Evolutionary conservation across 1,140 invertebrate genomes (phyloP).

Genomic region (Euwallacea similis): DNA sequence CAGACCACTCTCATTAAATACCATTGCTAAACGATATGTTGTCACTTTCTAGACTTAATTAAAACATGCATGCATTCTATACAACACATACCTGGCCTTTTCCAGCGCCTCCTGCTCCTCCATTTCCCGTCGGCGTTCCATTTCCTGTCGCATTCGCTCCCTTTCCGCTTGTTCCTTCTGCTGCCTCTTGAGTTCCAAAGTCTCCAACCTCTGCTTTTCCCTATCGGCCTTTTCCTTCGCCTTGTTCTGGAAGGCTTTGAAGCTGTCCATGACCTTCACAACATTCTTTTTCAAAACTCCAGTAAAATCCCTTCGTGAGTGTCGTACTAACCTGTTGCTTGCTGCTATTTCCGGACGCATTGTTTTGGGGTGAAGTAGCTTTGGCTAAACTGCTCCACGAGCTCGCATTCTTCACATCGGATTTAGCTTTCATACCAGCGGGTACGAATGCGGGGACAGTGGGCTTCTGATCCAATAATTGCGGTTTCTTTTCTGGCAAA

Average conservation of each 20-base stretch:
- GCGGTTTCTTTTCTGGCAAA: constrained; percentile 19
- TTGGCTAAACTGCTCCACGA: constrained; percentile 93
- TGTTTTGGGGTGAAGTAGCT: constrained; percentile 71
- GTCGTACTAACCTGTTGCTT: constrained; percentile 60
- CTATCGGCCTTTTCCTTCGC: constrained; percentile 93
- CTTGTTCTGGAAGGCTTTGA: constrained; percentile 88
- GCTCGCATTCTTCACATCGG: constrained; percentile 80
- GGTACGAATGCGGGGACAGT: constrained; percentile 43
- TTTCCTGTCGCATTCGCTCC: constrained; percentile 77
- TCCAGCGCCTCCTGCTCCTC: constrained; percentile 81
- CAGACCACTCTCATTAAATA: no score
- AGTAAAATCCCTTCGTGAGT: neutral
- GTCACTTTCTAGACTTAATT: no score
- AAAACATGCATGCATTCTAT: no score
- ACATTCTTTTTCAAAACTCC: neutral
- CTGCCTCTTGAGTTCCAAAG: constrained; percentile 73
- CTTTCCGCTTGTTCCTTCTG: constrained; percentile 84
- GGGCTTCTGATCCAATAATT: constrained; percentile 41
- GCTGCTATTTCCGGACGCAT: constrained; percentile 58
- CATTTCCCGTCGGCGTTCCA: constrained; percentile 72
- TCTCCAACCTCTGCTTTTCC: constrained; percentile 80
- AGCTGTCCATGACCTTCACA: constrained; percentile 66
- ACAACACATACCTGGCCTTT: constrained; percentile 59
- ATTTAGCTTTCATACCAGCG: constrained; percentile 52
- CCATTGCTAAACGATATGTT: no score